These are phyloP conservation scores for Megalops atlanticus DNA, from an alignment of 2,113 vertebrate genomes.

Conservation along the genomic window DNA sequence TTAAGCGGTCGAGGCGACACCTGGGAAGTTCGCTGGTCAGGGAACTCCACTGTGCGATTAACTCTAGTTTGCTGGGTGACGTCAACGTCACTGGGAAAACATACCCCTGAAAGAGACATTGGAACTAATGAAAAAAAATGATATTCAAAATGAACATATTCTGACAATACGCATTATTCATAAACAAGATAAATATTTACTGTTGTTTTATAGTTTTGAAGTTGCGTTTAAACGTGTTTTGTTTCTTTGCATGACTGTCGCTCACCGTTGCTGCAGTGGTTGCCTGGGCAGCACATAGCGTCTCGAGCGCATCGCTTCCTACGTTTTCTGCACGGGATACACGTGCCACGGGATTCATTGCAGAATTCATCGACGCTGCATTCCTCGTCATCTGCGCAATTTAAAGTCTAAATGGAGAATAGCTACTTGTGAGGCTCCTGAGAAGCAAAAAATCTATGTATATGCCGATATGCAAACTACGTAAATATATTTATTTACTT, in stretches of 20 bases:
- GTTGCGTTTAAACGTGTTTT: too few species aligned
- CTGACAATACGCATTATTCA: too few species aligned
- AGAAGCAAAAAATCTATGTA: not conserved
- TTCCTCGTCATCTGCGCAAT: constrained; percentile 74
- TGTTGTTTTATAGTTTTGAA: too few species aligned
- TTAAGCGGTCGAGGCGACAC: constrained; percentile 65
- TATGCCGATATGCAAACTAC: too few species aligned
- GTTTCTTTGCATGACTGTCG: not conserved
- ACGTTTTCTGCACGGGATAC: constrained; percentile 75
- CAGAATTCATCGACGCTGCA: constrained; percentile 77
- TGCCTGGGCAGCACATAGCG: constrained; percentile 82
- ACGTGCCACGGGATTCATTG: constrained; percentile 57
- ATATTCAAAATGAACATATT: too few species aligned
- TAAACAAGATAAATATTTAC: too few species aligned
- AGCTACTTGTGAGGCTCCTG: not conserved
- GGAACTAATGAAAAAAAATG: not conserved
- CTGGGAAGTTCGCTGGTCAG: constrained; percentile 58
- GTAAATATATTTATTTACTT: too few species aligned
- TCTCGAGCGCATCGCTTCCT: constrained; percentile 79
- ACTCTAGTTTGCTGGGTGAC: constrained; percentile 57
- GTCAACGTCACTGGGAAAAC: constrained; percentile 66
- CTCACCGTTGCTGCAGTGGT: constrained; percentile 81
- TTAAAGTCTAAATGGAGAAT: constrained; percentile 55
- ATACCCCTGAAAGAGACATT: constrained; percentile 67
- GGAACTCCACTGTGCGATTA: constrained; percentile 58